Evolutionary conservation across 2,888 invertebrate species (phyloP).

Genomic region (Plebejus melissa): DNA sequence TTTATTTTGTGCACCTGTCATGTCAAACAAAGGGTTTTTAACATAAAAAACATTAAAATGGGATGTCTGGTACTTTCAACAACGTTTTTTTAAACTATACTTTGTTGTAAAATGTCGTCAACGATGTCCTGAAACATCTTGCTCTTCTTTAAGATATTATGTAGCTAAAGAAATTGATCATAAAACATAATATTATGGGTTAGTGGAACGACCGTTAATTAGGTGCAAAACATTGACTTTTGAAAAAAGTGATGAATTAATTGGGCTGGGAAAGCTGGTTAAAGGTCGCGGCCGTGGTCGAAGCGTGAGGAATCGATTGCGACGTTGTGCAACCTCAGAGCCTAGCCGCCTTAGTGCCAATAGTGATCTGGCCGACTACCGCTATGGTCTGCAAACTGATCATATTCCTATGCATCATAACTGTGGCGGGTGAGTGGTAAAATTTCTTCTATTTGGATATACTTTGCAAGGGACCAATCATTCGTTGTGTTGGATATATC

Average conservation of each 20-base stretch:
- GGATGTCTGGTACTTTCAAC: background rate
- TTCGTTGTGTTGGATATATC: background rate
- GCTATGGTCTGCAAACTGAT: slow-evolving; percentile 40
- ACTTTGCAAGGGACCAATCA: background rate
- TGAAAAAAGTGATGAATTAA: slow-evolving; percentile 30
- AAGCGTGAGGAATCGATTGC: slow-evolving; percentile 62
- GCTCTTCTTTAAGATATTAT: background rate
- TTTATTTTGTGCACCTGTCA: background rate
- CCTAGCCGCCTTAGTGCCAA: slow-evolving; percentile 41
- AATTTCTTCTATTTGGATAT: slow-evolving; percentile 25
- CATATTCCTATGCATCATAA: slow-evolving; percentile 41
- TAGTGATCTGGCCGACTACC: slow-evolving; percentile 40
- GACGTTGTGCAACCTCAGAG: slow-evolving; percentile 53
- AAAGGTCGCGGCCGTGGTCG: slow-evolving; percentile 61
- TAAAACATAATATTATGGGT: background rate
- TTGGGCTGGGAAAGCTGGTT: slow-evolving; percentile 32
- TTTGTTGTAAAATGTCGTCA: background rate
- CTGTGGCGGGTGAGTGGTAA: slow-evolving; percentile 45
- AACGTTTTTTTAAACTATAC: background rate
- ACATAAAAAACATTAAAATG: background rate
- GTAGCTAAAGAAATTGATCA: background rate
- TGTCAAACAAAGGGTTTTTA: background rate
- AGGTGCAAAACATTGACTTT: background rate
- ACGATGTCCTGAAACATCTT: background rate
- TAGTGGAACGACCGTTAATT: background rate